phyloP scores from a whole-genome alignment of 2,797 vertebrate genomes.

The Crocidura indochinensis region DNA sequence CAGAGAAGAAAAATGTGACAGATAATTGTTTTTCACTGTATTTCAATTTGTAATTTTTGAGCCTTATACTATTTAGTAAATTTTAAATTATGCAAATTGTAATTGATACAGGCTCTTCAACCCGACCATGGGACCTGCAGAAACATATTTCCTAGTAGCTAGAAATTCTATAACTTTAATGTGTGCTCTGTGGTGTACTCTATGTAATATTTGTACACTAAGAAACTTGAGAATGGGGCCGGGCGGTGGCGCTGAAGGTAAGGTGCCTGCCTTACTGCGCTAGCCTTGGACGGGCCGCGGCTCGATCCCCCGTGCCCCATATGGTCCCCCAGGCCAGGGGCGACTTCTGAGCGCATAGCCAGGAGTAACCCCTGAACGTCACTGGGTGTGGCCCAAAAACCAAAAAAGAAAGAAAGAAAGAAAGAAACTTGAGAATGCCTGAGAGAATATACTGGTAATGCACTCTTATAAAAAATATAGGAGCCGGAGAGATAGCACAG shows the following conservation, averaged over 20 bases:
- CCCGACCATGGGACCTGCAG: neutral
- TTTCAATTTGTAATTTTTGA: constrained; percentile 8
- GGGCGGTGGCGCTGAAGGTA: too few relatives aligned
- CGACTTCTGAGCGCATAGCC: too few relatives aligned
- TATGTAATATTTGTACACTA: neutral
- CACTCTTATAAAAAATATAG: constrained; percentile 64
- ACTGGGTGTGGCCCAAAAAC: too few relatives aligned
- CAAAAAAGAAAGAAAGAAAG: too few relatives aligned
- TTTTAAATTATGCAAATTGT: constrained; percentile 26
- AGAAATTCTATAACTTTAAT: neutral
- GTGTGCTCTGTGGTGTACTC: neutral
- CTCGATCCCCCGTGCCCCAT: too few relatives aligned
- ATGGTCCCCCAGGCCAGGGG: too few relatives aligned
- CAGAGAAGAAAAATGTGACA: neutral
- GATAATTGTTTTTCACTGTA: constrained; percentile 20
- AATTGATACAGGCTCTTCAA: neutral
- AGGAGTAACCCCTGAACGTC: too few relatives aligned
- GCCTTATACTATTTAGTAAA: constrained; percentile 29
- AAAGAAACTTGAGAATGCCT: neutral
- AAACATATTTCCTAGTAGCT: neutral
- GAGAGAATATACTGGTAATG: neutral
- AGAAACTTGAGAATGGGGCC: neutral
- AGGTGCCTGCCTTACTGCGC: too few relatives aligned
- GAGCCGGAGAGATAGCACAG: neutral
- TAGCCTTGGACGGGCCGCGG: too few relatives aligned